phyloP scores from a whole-genome alignment of 2,113 vertebrate species.

The Rhizomys pruinosus region DNA sequence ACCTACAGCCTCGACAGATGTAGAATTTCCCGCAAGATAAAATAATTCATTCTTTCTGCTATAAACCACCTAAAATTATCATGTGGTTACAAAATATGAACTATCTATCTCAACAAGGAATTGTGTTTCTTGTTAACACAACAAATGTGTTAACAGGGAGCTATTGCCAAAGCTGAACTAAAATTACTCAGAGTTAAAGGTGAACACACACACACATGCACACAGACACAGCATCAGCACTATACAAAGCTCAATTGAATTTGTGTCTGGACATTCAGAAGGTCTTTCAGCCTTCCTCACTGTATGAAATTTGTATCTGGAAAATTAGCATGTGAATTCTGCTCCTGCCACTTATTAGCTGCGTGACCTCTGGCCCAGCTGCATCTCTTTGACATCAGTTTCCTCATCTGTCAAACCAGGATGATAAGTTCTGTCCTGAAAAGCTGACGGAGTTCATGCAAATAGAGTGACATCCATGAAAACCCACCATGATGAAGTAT shows the following conservation, averaged over 20 bases:
- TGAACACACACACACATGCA: too few species aligned
- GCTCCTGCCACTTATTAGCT: not conserved
- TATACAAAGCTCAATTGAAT: not conserved
- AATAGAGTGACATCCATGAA: not conserved
- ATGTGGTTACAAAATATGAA: not conserved
- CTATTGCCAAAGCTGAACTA: not conserved
- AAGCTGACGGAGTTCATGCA: not conserved
- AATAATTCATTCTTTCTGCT: constrained; percentile 25
- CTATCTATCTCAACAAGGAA: not conserved
- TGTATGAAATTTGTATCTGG: constrained; percentile 30
- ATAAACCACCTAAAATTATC: constrained; percentile 19
- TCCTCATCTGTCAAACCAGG: constrained; percentile 59
- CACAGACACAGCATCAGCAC: not conserved
- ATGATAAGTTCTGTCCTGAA: constrained; percentile 42
- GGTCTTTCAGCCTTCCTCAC: not conserved
- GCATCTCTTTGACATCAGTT: not conserved
- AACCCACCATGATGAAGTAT: not conserved
- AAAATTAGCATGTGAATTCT: constrained; percentile 43
- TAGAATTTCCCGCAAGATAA: constrained; percentile 60
- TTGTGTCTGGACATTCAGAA: constrained; percentile 10
- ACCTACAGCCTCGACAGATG: constrained; percentile 38
- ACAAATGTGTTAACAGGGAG: not conserved
- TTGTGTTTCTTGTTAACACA: not conserved
- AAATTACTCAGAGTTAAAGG: not conserved
- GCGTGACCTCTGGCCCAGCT: not conserved